Base-by-base conservation (phyloP, 2,888 invertebrate species). In the Graphium colonna region DNA sequence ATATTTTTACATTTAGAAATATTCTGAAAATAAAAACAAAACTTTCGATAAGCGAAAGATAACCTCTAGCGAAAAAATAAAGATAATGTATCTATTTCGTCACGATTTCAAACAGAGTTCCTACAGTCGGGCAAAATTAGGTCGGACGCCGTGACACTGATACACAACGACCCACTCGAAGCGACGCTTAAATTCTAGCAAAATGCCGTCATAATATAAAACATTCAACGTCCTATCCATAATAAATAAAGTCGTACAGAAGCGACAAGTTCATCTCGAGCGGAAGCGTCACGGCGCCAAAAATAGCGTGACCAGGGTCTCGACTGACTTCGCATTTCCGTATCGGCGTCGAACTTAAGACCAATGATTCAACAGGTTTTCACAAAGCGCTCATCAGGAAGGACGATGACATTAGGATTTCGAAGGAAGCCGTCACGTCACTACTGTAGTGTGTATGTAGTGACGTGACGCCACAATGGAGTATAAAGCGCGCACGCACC, bases 221-320 rank as follows among this genome's bases (percentile, higher is more conserved):
- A 21, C 21, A 21, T 60, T n/a, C n/a, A n/a, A n/a, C n/a, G n/a
- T n/a, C n/a, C n/a, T n/a, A n/a, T n/a, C n/a, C n/a, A n/a, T n/a
- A n/a, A n/a, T n/a, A n/a, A n/a, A n/a, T n/a, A n/a, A n/a, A n/a
- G n/a, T n/a, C n/a, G n/a, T n/a, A n/a, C n/a, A n/a, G n/a, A 17
- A 43, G 31, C 36, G 38, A 49, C 28, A 17, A 40, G 31, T 21
- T 38, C 28, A 56, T 48, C 26, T 48, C 26, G 36, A 15, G 68
- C 75, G 77, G 78, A 81, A 79, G 79, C 73, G 76, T 73, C 73
- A 72, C 71, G n/a, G 68, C 58, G 77, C 81, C 84, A 77, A 85
- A 86, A 86, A 86, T 86, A 86, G 85, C 75, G 60, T 65, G 70
- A 63, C 73, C 86, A 85, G 84, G 84, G 85, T 81, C 80, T 79